Evolutionary conservation across 2,113 vertebrate species (phyloP).

Genomic region (Pantherophis guttatus): DNA sequence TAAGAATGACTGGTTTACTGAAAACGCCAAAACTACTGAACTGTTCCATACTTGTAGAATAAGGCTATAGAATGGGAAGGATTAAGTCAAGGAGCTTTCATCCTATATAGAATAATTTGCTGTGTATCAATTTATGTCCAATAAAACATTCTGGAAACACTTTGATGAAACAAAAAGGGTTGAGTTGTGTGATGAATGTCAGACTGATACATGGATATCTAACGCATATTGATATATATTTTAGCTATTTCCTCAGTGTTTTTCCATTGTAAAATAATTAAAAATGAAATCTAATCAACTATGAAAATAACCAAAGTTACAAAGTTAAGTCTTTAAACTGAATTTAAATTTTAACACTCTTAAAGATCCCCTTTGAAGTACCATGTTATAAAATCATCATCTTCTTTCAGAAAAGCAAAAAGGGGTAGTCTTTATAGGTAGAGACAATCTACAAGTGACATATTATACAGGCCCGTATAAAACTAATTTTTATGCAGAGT

Average conservation of each 20-base stretch:
- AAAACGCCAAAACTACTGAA: background rate
- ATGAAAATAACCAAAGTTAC: conserved; percentile 48
- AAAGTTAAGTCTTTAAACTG: conserved; percentile 26
- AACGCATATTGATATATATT: conserved; percentile 11
- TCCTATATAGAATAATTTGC: background rate
- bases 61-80: background rate
- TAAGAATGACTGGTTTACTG: background rate
- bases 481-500: conserved; percentile 70
- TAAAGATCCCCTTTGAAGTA: conserved; percentile 55
- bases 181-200: background rate
- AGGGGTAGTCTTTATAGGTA: conserved; percentile 56
- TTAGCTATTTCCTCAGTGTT: conserved; percentile 9
- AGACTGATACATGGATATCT: background rate
- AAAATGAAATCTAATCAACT: conserved; percentile 39
- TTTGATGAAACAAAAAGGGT: background rate
- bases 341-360: conserved; percentile 65
- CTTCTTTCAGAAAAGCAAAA: conserved; percentile 69
- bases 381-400: conserved; percentile 54
- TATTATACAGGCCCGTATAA: conserved; percentile 70
- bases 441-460: conserved; percentile 63
- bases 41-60: background rate
- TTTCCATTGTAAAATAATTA: conserved; percentile 6
- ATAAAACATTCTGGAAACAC: background rate
- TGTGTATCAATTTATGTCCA: background rate
- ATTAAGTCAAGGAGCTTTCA: background rate